Base-by-base conservation (phyloP, 1,140 invertebrate genomes). In the Drosophila sp. region DNA sequence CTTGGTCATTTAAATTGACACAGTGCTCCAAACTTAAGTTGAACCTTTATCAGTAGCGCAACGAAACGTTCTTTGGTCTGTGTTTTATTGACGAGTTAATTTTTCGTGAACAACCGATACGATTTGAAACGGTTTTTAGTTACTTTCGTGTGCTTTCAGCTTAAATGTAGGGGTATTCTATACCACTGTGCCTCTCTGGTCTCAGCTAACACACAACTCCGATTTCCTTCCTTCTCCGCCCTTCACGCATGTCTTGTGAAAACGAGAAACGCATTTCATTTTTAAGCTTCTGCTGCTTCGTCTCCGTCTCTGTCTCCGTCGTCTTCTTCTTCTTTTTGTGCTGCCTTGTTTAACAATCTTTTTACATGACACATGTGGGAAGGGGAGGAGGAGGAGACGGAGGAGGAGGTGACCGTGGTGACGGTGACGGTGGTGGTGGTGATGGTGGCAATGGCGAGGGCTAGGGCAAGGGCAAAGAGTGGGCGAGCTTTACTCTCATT, bases 261-360 rank as follows among this genome's bases (percentile, higher is more conserved):
- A 77, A 77, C 67, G 76, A 67, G 83, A 77, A 86, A 83, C 83
- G 84, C 82, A 86, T 86, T 87, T 82, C 64, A 86, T 86, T 86
- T 86, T 83, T 82, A 87, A 86, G 76, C 77, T 79, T 77, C 44
- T 50, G 44, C 44, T 50, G 23, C 44, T 50, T 50, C 44, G 23
- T 50, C 25, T 25, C 25, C 44, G 50, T 33, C 30, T 67, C 23
- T 29, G 27, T 57, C 25, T 50, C 38, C 32, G 7, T 58, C 35
- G 61, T 41, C 25, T 62, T 32, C 29, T 44, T 50, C 25, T 47
- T 57, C 23, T 17, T 61, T 25, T 41, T 61, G 63, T 62, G 44
- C 72, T 78, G 58, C 66, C 83, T 85, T 85, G 79, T 82, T 85
- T 79, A 85, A 85, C 68, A 85, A 79, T 87, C 76, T 83, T 76